Evolutionary conservation across 2,113 vertebrate species (phyloP).

Genomic region (Hystrix brachyura): DNA sequence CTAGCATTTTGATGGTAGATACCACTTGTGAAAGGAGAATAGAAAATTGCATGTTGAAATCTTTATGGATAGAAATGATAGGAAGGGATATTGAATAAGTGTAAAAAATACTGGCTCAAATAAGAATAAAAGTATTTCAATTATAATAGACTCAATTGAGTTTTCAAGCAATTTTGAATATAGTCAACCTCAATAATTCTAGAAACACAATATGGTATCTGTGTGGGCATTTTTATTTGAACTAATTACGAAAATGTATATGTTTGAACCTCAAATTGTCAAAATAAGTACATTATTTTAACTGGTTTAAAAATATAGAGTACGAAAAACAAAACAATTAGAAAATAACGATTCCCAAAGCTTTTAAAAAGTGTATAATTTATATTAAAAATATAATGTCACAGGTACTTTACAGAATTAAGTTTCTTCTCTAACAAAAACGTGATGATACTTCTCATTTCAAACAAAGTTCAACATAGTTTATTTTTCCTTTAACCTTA

Average conservation of each 20-base stretch:
- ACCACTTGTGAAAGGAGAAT: neutral
- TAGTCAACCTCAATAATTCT: neutral
- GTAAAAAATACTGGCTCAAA: neutral
- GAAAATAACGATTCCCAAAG: neutral
- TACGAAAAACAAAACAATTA: constrained; percentile 31
- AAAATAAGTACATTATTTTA: neutral
- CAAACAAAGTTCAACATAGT: neutral
- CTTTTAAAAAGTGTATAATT: constrained; percentile 13
- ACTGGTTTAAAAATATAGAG: neutral
- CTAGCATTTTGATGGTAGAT: neutral
- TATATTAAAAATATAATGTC: constrained; percentile 38
- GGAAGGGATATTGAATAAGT: neutral
- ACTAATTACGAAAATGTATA: neutral
- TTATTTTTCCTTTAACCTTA: neutral
- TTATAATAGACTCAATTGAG: neutral
- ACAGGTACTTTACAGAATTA: constrained; percentile 23
- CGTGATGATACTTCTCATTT: neutral
- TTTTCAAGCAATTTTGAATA: neutral
- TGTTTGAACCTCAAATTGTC: neutral
- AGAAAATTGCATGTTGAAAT: neutral
- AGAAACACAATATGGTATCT: neutral
- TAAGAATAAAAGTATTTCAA: neutral
- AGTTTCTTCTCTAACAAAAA: neutral
- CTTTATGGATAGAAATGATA: neutral
- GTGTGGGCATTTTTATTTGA: neutral